These are phyloP conservation scores for Sinocyclocheilus anophthalmus DNA, from an alignment of 2,113 vertebrate species.

Conservation along the genomic window DNA sequence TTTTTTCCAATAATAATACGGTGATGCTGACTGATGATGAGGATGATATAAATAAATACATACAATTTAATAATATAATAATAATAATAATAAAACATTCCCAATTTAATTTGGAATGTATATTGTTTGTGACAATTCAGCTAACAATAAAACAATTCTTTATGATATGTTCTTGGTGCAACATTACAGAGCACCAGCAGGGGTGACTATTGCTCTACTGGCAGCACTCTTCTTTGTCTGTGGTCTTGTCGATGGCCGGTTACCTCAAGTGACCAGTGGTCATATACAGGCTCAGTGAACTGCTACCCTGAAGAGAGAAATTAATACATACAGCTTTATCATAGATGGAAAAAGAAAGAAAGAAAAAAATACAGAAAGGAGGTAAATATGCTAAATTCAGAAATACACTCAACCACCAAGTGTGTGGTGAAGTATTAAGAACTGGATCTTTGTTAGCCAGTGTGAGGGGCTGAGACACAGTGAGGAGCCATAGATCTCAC, in stretches of 20 bases:
- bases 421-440: not conserved
- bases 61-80: no score
- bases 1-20: no score
- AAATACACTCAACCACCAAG: not conserved
- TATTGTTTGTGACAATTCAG: not conserved
- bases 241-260: not conserved
- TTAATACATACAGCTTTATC: not conserved
- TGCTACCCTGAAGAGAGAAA: not conserved
- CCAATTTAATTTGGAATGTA: not conserved
- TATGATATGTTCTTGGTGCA: not conserved
- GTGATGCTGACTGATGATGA: no score
- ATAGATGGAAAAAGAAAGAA: not conserved
- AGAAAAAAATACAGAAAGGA: not conserved
- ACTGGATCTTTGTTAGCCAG: not conserved
- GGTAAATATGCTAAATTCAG: not conserved
- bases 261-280: constrained; percentile 13
- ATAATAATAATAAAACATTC: not conserved
- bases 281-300: constrained; percentile 1
- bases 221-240: not conserved
- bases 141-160: no score
- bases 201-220: constrained; percentile 44
- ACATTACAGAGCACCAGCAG: constrained; percentile 22
- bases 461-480: not conserved
- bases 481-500: constrained; percentile 5
- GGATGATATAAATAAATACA: no score